Evolutionary conservation across 1,140 invertebrate species (phyloP).

Genomic region (Dinoponera quadriceps): DNA sequence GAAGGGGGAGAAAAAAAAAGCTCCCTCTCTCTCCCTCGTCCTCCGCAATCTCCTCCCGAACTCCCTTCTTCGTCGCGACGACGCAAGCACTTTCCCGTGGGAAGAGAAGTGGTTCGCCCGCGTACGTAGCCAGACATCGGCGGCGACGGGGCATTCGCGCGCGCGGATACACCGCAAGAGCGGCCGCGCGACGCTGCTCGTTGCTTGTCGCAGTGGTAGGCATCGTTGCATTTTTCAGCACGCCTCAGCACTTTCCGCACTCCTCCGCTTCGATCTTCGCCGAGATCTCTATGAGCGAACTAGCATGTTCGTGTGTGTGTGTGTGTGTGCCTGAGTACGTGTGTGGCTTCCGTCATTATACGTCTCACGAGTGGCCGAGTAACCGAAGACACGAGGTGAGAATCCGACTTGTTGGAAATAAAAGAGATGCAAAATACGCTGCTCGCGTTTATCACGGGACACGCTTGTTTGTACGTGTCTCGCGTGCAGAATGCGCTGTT

Average conservation of each 20-base stretch:
- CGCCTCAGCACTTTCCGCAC: constrained; percentile 62
- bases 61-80: constrained; percentile 65
- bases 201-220: constrained; percentile 61
- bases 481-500: neutral
- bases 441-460: neutral
- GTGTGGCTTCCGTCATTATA: neutral
- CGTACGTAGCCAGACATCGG: constrained; percentile 70
- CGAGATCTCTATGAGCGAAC: constrained; percentile 17
- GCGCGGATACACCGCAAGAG: constrained; percentile 55
- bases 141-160: constrained; percentile 57
- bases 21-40: constrained; percentile 24
- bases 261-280: constrained; percentile 48
- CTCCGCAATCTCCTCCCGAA: constrained; percentile 68
- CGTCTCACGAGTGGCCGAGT: neutral
- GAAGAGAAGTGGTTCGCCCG: constrained; percentile 72
- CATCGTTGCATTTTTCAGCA: constrained; percentile 73
- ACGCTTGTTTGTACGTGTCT: neutral
- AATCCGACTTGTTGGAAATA: neutral
- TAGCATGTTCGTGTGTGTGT: neutral
- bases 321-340: neutral
- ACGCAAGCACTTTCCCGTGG: constrained; percentile 75
- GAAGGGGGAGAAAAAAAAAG: constrained; percentile 16
- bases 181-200: constrained; percentile 25
- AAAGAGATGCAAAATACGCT: neutral
- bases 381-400: neutral